Evolutionary conservation across 2,888 invertebrate genomes (phyloP).

Genomic region (Stenoptilia bipunctidactyla): DNA sequence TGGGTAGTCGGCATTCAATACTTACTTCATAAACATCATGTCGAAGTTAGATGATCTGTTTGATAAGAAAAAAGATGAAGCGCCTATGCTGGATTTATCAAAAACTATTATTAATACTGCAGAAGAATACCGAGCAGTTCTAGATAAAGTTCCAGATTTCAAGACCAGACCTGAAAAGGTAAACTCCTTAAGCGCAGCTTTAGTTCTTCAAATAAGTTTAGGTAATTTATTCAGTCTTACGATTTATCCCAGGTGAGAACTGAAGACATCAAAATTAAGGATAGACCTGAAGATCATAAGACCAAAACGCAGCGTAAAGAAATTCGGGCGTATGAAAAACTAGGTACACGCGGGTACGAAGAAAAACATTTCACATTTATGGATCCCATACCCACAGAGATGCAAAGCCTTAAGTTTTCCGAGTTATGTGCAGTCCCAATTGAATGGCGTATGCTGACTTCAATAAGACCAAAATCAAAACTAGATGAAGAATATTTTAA

Average conservation of each 20-base stretch:
- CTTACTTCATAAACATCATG: conserved; percentile 23
- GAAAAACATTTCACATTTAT: conserved; percentile 66
- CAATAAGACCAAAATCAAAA: conserved; percentile 85
- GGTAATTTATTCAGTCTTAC: too few species aligned
- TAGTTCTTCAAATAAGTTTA: too few species aligned
- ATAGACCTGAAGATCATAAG: conserved; percentile 76
- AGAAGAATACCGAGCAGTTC: conserved; percentile 85
- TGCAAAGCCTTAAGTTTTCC: conserved; percentile 79
- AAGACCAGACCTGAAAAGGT: conserved; percentile 91
- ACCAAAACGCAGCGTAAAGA: conserved; percentile 83
- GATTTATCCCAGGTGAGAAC: conserved; percentile 68
- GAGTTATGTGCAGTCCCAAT: conserved; percentile 89
- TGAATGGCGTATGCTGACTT: conserved; percentile 94
- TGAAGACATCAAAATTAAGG: conserved; percentile 83
- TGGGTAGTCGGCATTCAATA: neutral
- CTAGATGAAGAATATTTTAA: conserved; percentile 90
- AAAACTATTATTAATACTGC: conserved; percentile 81
- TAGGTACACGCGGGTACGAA: conserved; percentile 73
- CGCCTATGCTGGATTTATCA: conserved; percentile 87
- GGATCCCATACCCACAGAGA: conserved; percentile 87
- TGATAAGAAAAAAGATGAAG: conserved; percentile 86
- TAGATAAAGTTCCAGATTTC: conserved; percentile 91
- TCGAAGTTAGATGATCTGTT: conserved; percentile 87
- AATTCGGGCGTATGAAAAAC: conserved; percentile 73
- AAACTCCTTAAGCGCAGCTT: too few species aligned